Evolutionary conservation across 2,797 vertebrate genomes (phyloP).

Genomic region (Oryzias dopingdopingensis): DNA sequence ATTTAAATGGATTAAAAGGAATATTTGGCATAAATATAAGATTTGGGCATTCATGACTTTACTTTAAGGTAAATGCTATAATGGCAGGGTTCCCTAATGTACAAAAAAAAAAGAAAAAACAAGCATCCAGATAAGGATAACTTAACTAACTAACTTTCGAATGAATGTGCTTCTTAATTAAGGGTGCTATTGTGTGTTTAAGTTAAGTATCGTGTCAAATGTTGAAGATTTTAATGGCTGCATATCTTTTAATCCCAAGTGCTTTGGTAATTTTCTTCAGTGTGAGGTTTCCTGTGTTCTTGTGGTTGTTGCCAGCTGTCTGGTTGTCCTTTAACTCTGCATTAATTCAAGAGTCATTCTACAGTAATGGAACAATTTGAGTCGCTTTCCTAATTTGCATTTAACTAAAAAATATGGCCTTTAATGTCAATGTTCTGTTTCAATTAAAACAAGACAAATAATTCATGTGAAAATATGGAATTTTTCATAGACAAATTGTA

Average conservation of each 20-base stretch:
- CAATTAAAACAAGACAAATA: too few relatives aligned
- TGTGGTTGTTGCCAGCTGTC: not conserved
- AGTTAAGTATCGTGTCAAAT: not conserved
- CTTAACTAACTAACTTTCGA: constrained; percentile 4
- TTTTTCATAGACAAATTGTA: too few relatives aligned
- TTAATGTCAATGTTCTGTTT: too few relatives aligned
- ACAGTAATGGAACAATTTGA: too few relatives aligned
- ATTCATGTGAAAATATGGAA: too few relatives aligned
- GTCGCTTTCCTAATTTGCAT: too few relatives aligned
- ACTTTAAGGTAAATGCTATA: too few relatives aligned
- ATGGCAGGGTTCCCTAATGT: too few relatives aligned
- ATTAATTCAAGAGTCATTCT: not conserved
- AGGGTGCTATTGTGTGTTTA: constrained; percentile 2
- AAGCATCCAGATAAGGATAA: constrained; percentile 10
- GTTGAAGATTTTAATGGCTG: not conserved
- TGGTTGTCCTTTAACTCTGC: not conserved
- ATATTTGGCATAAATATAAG: not conserved
- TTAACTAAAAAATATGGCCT: too few relatives aligned
- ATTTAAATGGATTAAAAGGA: not conserved
- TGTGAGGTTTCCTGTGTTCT: not conserved
- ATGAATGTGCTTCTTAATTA: constrained; percentile 3
- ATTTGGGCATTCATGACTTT: too few relatives aligned
- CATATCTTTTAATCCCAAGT: constrained; percentile 11
- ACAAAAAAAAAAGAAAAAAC: not conserved
- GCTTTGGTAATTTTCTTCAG: constrained; percentile 6